Evolutionary conservation across 2,113 vertebrate genomes (phyloP).

Genomic region (Muntiacus muntjak): DNA sequence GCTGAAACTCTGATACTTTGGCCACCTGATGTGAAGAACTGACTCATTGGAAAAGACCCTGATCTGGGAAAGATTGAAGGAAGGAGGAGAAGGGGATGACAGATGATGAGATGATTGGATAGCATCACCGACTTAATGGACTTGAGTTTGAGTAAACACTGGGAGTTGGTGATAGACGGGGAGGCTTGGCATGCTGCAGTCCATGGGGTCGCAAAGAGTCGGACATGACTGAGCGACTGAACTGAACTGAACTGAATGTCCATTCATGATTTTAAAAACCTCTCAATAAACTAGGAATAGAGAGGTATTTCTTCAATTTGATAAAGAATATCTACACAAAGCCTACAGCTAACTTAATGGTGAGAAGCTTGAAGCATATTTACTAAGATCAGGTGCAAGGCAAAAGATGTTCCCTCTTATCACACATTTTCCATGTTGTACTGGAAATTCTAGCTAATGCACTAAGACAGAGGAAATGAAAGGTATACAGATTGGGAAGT

Average conservation of each 20-base stretch:
- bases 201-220: not conserved
- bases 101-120: not conserved
- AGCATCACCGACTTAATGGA: not conserved
- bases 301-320: not conserved
- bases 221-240: not conserved
- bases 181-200: not conserved
- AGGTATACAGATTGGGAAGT: not conserved
- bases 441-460: not conserved
- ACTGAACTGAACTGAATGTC: not conserved
- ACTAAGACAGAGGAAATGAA: not conserved
- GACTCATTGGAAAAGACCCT: not conserved
- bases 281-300: not conserved
- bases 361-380: not conserved
- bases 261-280: not conserved
- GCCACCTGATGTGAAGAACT: not conserved
- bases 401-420: not conserved
- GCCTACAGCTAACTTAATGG: not conserved
- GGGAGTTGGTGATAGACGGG: not conserved
- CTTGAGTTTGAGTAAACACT: not conserved
- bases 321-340: not conserved
- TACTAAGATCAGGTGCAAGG: not conserved
- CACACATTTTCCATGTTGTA: not conserved
- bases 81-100: not conserved
- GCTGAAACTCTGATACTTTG: not conserved
- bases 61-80: not conserved